phyloP scores from a whole-genome alignment of 2,888 invertebrate genomes.

The Anthrax anthrax region DNA sequence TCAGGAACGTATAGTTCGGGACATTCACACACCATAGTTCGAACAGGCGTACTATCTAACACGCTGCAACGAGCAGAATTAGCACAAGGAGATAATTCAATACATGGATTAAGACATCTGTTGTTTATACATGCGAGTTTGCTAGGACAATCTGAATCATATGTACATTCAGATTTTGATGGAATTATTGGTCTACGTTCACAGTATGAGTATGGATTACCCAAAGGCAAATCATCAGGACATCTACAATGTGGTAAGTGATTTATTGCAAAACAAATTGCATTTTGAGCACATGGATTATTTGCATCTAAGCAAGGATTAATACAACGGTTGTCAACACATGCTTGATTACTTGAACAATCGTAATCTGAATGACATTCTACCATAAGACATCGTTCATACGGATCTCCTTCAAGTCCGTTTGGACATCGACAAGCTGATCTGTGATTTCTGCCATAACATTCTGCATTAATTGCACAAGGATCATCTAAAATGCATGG shows the following conservation, averaged over 20 bases:
- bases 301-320: constrained; percentile 61
- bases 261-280: constrained; percentile 63
- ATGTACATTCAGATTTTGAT: constrained; percentile 53
- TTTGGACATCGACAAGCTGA: constrained; percentile 65
- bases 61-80: constrained; percentile 65
- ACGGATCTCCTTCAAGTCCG: constrained; percentile 68
- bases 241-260: constrained; percentile 73
- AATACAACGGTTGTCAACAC: constrained; percentile 55
- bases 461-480: constrained; percentile 72
- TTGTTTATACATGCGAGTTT: constrained; percentile 67
- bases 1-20: constrained; percentile 74
- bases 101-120: constrained; percentile 65
- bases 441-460: constrained; percentile 65
- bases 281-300: constrained; percentile 70
- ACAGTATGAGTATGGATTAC: constrained; percentile 68
- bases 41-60: constrained; percentile 68
- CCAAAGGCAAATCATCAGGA: constrained; percentile 60
- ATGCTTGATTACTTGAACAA: constrained; percentile 61
- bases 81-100: constrained; percentile 59
- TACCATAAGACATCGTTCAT: constrained; percentile 56
- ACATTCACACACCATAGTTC: constrained; percentile 79
- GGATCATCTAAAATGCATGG: constrained; percentile 68
- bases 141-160: constrained; percentile 67
- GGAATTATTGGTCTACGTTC: constrained; percentile 36
- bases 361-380: constrained; percentile 70